Evolutionary conservation across 2,888 invertebrate species (phyloP).

Genomic region (Dastarcus helophoroides): DNA sequence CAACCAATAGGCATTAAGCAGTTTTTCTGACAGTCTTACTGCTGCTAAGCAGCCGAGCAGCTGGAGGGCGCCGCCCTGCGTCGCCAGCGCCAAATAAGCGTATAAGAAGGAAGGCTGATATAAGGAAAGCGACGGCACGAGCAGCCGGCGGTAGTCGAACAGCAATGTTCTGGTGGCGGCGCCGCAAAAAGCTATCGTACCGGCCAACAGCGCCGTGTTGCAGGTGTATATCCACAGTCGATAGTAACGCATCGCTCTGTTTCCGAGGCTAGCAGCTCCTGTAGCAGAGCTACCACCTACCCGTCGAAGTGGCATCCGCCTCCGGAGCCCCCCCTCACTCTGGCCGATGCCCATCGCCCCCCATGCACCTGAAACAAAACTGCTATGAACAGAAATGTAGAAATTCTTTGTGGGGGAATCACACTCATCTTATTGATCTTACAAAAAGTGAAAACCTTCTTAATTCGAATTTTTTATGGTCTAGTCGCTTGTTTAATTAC

Average conservation of each 20-base stretch:
- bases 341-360: constrained; percentile 40
- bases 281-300: constrained; percentile 41
- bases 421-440: too few species aligned
- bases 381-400: too few species aligned
- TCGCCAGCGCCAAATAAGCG: constrained; percentile 69
- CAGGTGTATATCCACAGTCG: constrained; percentile 88
- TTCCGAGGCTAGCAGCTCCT: constrained; percentile 33
- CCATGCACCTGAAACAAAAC: constrained; percentile 47
- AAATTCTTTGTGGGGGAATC: too few species aligned
- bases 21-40: constrained; percentile 63
- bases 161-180: constrained; percentile 60
- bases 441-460: too few species aligned
- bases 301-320: constrained; percentile 42
- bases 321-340: constrained; percentile 37
- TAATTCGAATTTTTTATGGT: too few species aligned
- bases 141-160: constrained; percentile 57
- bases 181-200: constrained; percentile 68
- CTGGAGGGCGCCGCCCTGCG: constrained; percentile 56
- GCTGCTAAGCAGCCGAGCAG: constrained; percentile 74
- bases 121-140: constrained; percentile 62
- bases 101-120: constrained; percentile 70
- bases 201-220: constrained; percentile 76
- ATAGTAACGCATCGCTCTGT: constrained; percentile 63
- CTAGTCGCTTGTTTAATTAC: too few species aligned
- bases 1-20: constrained; percentile 77